These are phyloP conservation scores for Tiliacea citrago DNA, from an alignment of 2,888 invertebrate species.

Conservation along the genomic window DNA sequence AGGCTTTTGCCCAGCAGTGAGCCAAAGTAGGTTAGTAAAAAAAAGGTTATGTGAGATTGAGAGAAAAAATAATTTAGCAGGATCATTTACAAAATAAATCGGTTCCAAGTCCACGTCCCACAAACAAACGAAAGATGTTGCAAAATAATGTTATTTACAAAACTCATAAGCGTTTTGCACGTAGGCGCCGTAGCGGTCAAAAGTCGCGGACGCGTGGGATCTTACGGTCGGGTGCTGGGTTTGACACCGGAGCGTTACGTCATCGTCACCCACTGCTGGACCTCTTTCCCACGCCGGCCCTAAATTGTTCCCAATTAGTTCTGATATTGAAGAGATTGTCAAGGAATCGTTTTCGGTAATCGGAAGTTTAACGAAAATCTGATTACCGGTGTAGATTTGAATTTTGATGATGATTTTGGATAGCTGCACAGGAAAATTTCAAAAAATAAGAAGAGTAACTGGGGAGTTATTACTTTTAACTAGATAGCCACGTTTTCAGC, in stretches of 20 bases:
- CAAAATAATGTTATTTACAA: constrained; percentile 47
- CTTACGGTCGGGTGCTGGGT: constrained; percentile 52
- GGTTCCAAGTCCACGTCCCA: neutral
- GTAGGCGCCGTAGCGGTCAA: constrained; percentile 71
- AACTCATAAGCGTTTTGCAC: constrained; percentile 60
- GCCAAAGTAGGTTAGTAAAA: too few species aligned
- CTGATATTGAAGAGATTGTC: constrained; percentile 15
- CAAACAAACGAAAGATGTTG: constrained; percentile 19
- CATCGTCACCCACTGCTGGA: constrained; percentile 60
- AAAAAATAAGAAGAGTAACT: neutral
- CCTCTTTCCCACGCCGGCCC: constrained; percentile 64
- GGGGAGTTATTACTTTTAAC: neutral
- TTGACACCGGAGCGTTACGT: constrained; percentile 60
- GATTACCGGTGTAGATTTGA: neutral
- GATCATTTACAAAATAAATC: neutral
- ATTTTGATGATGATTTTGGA: neutral
- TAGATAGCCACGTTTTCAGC: neutral
- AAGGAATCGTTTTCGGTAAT: constrained; percentile 16
- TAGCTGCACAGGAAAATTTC: neutral
- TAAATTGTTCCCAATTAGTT: constrained; percentile 51
- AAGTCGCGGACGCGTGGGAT: constrained; percentile 68
- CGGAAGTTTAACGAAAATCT: constrained; percentile 1
- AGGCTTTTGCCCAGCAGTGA: too few species aligned
- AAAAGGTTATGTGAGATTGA: neutral
- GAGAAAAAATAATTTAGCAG: neutral